Conservation (phyloP, 2,113 vertebrate species). For the Sander lucioperca region DNA sequence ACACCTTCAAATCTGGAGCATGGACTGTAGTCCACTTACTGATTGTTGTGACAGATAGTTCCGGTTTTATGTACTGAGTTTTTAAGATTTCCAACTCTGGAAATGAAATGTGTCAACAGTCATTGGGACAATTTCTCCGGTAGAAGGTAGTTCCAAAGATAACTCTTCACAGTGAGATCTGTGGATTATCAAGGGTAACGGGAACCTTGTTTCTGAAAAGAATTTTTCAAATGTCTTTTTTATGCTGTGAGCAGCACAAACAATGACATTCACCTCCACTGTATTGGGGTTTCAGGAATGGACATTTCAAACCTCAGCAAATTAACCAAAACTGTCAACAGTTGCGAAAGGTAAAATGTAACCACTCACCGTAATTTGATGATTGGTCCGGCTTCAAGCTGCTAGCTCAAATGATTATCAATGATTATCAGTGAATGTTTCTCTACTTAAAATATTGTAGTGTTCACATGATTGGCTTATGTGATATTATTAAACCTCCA, state of each 20-base stretch:
- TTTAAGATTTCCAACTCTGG: background rate
- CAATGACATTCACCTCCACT: background rate
- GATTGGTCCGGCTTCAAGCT: background rate
- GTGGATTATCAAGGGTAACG: background rate
- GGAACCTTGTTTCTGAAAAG: background rate
- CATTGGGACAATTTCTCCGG: background rate
- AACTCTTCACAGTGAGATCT: background rate
- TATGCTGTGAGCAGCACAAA: background rate
- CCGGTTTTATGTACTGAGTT: background rate
- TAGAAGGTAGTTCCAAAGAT: background rate
- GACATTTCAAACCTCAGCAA: conserved; percentile 7
- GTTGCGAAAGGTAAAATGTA: background rate
- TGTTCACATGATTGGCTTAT: too few species aligned
- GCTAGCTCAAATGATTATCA: background rate
- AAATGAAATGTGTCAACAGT: background rate
- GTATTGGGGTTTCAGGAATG: background rate
- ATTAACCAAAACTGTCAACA: background rate
- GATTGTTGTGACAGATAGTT: background rate
- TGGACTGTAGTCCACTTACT: background rate
- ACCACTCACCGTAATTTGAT: background rate
- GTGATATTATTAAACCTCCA: background rate
- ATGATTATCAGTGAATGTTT: background rate
- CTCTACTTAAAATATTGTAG: background rate
- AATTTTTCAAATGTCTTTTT: background rate
- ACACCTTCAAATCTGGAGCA: background rate